Percentiles rank a stretch among this genome's conserved stretches.
Evolutionary conservation across 2,113 vertebrate species (phyloP).

Genomic region (Numenius arquata): DNA sequence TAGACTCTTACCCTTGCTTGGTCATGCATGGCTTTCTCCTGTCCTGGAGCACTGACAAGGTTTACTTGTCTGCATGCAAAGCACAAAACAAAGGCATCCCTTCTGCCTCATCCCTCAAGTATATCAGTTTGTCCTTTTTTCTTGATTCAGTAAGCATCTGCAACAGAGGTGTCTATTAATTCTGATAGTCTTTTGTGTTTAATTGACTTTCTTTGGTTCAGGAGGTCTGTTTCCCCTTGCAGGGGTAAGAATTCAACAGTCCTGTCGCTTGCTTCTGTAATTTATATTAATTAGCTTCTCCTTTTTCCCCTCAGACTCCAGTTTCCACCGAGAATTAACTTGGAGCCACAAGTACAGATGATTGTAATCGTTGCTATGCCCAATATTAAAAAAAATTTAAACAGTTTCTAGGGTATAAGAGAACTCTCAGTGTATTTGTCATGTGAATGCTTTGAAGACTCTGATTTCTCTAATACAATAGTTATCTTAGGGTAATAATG

Average conservation of each 20-base stretch:
- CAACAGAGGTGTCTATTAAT: neutral
- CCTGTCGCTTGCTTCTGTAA: neutral
- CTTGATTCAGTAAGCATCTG: neutral
- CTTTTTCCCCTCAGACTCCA: neutral
- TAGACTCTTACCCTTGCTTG: neutral
- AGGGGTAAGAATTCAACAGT: neutral
- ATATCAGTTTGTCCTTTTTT: neutral
- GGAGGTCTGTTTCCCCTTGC: neutral
- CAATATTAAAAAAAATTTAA: neutral
- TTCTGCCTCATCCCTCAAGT: no score
- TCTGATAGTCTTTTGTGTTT: neutral
- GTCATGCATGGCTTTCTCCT: neutral
- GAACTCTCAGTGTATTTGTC: neutral
- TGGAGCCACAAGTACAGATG: neutral
- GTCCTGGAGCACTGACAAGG: neutral
- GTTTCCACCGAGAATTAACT: neutral
- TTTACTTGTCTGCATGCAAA: neutral
- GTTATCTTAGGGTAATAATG: neutral
- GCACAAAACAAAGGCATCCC: neutral
- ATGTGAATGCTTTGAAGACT: neutral
- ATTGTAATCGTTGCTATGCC: neutral
- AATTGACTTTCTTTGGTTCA: neutral
- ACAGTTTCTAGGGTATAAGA: neutral
- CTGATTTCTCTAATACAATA: neutral
- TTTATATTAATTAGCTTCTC: constrained; percentile 1